Evolutionary conservation across 2,113 vertebrate genomes (phyloP).

Genomic region (Cygnus atratus): DNA sequence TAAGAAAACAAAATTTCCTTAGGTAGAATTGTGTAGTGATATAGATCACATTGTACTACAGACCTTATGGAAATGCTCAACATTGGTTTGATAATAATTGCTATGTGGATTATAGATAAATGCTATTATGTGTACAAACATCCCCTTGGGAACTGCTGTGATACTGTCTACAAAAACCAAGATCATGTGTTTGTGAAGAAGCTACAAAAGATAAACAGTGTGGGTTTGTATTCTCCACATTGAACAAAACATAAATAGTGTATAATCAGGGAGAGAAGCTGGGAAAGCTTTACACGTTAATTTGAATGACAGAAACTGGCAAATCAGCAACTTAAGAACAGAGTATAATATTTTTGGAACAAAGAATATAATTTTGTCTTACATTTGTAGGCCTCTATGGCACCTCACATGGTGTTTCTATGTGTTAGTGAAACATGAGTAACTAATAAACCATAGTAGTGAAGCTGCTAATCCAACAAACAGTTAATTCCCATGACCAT

Average conservation of each 20-base stretch:
- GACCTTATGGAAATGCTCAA: constrained; percentile 9
- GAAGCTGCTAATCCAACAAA: constrained; percentile 35
- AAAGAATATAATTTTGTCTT: not conserved
- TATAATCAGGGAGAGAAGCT: not conserved
- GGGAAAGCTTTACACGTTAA: not conserved
- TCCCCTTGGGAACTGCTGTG: constrained; percentile 40
- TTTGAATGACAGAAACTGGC: constrained; percentile 2
- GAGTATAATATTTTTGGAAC: not conserved
- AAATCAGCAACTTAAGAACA: not conserved
- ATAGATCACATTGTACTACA: not conserved
- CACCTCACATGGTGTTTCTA: not conserved
- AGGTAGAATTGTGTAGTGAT: not conserved
- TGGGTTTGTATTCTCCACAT: not conserved
- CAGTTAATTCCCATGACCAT: constrained; percentile 24
- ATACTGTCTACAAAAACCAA: constrained; percentile 5
- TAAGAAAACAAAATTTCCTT: not conserved
- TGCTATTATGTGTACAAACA: not conserved
- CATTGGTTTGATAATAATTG: constrained; percentile 37
- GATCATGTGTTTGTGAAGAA: not conserved
- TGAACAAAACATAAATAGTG: not conserved
- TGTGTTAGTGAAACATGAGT: not conserved
- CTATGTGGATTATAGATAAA: constrained; percentile 25
- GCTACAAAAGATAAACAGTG: not conserved
- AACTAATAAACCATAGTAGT: not conserved
- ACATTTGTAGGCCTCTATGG: not conserved